A percentile compares a stretch with the other conserved stretches of the same genome.
Evolutionary conservation across 2,888 invertebrate genomes (phyloP).

Genomic region (Cheilosia vulpina): DNA sequence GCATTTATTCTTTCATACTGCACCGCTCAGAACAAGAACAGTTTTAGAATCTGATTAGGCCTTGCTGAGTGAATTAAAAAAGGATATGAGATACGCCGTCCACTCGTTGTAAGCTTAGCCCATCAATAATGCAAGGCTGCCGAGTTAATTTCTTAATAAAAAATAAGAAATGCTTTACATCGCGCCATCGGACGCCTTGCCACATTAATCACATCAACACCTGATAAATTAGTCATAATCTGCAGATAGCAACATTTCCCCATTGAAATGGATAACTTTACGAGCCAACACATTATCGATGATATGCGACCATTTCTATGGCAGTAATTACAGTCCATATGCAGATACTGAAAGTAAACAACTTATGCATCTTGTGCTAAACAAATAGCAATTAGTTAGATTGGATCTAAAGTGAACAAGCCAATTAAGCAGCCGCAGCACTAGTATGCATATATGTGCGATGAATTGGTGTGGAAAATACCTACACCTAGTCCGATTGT

Average conservation of each 20-base stretch:
- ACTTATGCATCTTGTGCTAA: conserved; percentile 31
- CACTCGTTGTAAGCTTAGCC: too few species aligned
- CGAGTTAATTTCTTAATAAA: conserved; percentile 6
- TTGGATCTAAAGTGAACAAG: conserved; percentile 42
- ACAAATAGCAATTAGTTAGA: conserved; percentile 60
- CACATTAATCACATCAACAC: conserved; percentile 43
- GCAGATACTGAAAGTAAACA: conserved; percentile 13
- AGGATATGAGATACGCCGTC: too few species aligned
- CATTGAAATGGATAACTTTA: not conserved
- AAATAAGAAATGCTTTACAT: not conserved
- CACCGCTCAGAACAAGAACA: too few species aligned
- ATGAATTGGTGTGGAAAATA: conserved; percentile 12
- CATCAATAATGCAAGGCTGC: not conserved
- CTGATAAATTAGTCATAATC: conserved; percentile 41
- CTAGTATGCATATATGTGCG: not conserved
- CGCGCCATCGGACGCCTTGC: not conserved
- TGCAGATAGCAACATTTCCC: conserved; percentile 9
- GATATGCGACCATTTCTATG: conserved; percentile 31
- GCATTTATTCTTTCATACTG: too few species aligned
- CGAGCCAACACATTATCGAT: conserved; percentile 29
- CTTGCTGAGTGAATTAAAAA: too few species aligned
- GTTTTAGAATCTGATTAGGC: too few species aligned
- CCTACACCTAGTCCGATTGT: conserved; percentile 39
- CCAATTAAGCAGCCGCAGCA: conserved; percentile 27
- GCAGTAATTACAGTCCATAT: conserved; percentile 45